Percentiles rank a stretch among this genome's conserved stretches.
These are phyloP conservation scores for Drosophila virilis DNA, from an alignment of 1,140 invertebrate genomes.

Conservation along the genomic window DNA sequence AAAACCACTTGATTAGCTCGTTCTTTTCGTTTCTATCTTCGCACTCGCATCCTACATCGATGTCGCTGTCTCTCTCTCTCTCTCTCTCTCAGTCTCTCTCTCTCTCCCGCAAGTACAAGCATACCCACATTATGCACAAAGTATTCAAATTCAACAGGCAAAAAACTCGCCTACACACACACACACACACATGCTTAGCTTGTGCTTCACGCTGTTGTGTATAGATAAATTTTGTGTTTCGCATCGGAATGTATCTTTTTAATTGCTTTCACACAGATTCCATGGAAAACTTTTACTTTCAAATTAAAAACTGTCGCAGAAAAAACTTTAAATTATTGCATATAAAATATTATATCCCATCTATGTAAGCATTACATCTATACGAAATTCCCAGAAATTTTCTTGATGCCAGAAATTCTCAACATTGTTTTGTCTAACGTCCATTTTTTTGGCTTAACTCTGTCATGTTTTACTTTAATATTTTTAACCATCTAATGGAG, in stretches of 20 bases:
- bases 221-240: slow-evolving; percentile 9
- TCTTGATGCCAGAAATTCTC: no score
- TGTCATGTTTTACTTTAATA: no score
- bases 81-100: slow-evolving; percentile 15
- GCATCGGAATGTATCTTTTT: slow-evolving; percentile 3
- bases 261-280: background rate
- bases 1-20: slow-evolving; percentile 73
- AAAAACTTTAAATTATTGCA: background rate
- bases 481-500: no score
- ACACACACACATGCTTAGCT: background rate
- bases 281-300: slow-evolving; percentile 1
- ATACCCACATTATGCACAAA: slow-evolving; percentile 4
- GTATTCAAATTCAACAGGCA: slow-evolving; percentile 66
- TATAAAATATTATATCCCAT: no score
- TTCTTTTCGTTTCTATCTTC: slow-evolving; percentile 59
- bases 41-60: slow-evolving; percentile 14
- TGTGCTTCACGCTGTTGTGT: slow-evolving; percentile 16
- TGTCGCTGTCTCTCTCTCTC: slow-evolving; percentile 12
- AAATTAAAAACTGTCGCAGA: background rate
- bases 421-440: no score
- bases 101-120: background rate
- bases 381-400: no score
- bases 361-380: no score
- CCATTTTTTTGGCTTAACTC: no score
- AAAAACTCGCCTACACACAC: slow-evolving; percentile 48